Base-by-base conservation (phyloP, 2,113 vertebrate genomes). In the Gambusia holbrooki region DNA sequence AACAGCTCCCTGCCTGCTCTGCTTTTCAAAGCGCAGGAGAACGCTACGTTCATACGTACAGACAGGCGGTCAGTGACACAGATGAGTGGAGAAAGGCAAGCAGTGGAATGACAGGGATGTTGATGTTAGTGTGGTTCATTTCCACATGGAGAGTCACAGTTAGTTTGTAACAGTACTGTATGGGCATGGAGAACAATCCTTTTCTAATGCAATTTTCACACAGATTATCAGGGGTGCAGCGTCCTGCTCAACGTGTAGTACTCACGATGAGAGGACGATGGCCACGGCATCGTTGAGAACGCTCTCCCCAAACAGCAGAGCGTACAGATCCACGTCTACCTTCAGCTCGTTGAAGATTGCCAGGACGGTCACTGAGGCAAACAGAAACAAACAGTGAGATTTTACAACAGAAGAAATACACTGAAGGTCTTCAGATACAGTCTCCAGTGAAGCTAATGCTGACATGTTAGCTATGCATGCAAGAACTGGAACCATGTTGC, bases 251-350 rank as follows among this genome's bases (percentile, higher is more conserved):
- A 29, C 8, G 0, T 2, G 33, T 13, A 25, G 64, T 75, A 81
- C 98, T 97, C 95, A 99, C 97, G 97, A 99, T 73, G 97, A 99
- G 62, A 99, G 94, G 74, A 99, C 96, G 81, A 99, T 99, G 91
- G 98, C 97, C 90, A 99, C 97, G 0, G 98, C 98, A 87, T 99
- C 98, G 22, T 99, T 99, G 87, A 99, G 96, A 85, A 99, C 97
- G 73, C 97, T 99, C 81, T 99, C 97, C 2, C 98, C 98, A 87
- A 99, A 99, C 72, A 99, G 95, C 82, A 99, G 94, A 25, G 98
- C 98, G 19, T 99, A 99, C 58, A 99, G 95, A 90, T 99, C 97
- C 79, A 98, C 98, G 66, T 99, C 97, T 27, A 98, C 98, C 90
- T 97, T 97, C 71, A 99, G 96, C 76, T 99, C 98, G 4, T 98